Evolutionary conservation across 2,797 vertebrate species (phyloP).

Genomic region (Crax fasciolata): DNA sequence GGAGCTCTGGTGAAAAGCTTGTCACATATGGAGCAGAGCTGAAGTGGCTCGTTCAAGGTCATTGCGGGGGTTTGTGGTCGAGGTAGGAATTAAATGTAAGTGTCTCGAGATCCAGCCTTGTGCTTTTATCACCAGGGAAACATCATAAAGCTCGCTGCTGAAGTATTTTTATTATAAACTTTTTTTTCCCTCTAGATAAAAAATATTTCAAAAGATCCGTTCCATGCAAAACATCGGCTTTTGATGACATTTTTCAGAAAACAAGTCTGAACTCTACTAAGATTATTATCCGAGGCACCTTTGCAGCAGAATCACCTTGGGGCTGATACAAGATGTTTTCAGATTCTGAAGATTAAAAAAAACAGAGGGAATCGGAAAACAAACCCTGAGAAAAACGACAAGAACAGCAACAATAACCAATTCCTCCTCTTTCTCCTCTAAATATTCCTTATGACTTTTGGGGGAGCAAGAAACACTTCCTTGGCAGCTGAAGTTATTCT

Average conservation of each 20-base stretch:
- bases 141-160: background rate
- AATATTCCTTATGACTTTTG: background rate
- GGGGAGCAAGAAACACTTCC: background rate
- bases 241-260: conserved; percentile 56
- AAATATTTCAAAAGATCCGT: background rate
- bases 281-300: conserved; percentile 55
- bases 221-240: conserved; percentile 22
- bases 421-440: background rate
- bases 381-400: background rate
- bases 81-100: conserved; percentile 39
- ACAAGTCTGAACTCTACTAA: conserved; percentile 52
- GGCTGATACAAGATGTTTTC: background rate
- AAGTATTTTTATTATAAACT: background rate
- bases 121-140: conserved; percentile 72
- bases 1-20: background rate
- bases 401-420: background rate
- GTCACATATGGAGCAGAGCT: background rate
- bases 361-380: background rate
- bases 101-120: conserved; percentile 38
- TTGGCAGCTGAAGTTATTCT: background rate
- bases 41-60: conserved; percentile 22
- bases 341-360: background rate
- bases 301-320: conserved; percentile 14
- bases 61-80: background rate
- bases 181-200: background rate